These are phyloP conservation scores for Rhyzopertha dominica DNA, from an alignment of 1,140 invertebrate genomes.

Conservation along the genomic window DNA sequence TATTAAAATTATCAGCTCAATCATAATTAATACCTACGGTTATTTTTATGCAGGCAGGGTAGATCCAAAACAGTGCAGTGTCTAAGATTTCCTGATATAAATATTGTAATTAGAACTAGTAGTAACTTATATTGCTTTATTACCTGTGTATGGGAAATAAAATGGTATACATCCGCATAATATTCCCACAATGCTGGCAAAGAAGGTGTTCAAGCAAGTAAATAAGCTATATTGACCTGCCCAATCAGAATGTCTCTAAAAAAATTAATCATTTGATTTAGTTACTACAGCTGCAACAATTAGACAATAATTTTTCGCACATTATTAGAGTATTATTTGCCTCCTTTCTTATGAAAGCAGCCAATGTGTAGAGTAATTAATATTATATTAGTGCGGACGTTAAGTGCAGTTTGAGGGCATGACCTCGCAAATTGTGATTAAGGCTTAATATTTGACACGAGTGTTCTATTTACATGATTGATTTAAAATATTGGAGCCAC, in stretches of 20 bases:
- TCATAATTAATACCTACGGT: slow-evolving; percentile 1
- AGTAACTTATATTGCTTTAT: not conserved
- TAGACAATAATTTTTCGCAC: no score
- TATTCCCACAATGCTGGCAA: slow-evolving; percentile 11
- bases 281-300: slow-evolving; percentile 18
- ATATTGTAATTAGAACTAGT: not conserved
- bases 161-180: slow-evolving; percentile 17
- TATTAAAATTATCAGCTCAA: no score
- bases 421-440: no score
- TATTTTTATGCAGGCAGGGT: slow-evolving; percentile 16
- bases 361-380: no score
- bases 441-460: no score
- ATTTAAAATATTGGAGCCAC: no score
- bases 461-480: no score
- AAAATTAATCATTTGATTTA: not conserved
- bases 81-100: slow-evolving; percentile 14
- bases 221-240: slow-evolving; percentile 14
- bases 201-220: slow-evolving; percentile 18
- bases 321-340: no score
- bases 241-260: slow-evolving; percentile 16
- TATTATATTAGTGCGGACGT: no score
- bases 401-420: no score
- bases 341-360: no score
- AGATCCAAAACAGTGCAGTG: slow-evolving; percentile 17
- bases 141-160: slow-evolving; percentile 16